Conservation (phyloP, 2,888 invertebrate species). For the Stenurella melanura region DNA sequence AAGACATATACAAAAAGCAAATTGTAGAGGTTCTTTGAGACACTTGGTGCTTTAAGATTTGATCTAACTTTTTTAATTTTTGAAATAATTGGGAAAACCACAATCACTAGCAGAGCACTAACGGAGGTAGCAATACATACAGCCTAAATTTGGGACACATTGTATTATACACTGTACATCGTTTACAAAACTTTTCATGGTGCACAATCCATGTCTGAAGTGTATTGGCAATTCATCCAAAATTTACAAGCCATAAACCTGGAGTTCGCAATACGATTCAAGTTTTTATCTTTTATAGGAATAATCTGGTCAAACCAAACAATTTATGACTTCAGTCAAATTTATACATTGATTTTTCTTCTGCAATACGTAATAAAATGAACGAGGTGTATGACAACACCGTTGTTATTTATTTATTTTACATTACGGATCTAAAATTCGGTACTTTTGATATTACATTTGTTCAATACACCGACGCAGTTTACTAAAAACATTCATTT, state of each 20-base stretch:
- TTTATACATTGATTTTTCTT: conserved; percentile 9
- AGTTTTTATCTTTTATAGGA: conserved; percentile 41
- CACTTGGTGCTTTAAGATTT: too few relatives aligned
- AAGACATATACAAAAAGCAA: too few relatives aligned
- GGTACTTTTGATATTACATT: background rate
- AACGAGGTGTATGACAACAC: background rate
- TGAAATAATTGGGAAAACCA: too few relatives aligned
- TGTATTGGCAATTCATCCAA: conserved; percentile 34
- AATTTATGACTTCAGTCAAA: background rate
- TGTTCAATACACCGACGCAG: background rate
- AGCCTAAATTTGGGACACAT: too few relatives aligned
- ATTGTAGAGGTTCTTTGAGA: too few relatives aligned
- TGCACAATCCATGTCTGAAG: conserved; percentile 22
- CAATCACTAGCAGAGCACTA: too few relatives aligned
- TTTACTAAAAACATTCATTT: background rate
- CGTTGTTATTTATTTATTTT: background rate
- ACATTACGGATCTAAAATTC: background rate
- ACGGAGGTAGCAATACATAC: too few relatives aligned
- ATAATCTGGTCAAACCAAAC: conserved; percentile 9
- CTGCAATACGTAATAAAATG: background rate
- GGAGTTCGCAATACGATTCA: conserved; percentile 37
- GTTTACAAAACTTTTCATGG: background rate
- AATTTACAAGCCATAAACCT: conserved; percentile 36
- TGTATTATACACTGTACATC: background rate
- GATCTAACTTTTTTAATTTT: too few relatives aligned